Percentiles rank a stretch among this genome's conserved stretches.
Evolutionary conservation across 1,140 invertebrate genomes (phyloP).

Genomic region (Lucilia sericata): DNA sequence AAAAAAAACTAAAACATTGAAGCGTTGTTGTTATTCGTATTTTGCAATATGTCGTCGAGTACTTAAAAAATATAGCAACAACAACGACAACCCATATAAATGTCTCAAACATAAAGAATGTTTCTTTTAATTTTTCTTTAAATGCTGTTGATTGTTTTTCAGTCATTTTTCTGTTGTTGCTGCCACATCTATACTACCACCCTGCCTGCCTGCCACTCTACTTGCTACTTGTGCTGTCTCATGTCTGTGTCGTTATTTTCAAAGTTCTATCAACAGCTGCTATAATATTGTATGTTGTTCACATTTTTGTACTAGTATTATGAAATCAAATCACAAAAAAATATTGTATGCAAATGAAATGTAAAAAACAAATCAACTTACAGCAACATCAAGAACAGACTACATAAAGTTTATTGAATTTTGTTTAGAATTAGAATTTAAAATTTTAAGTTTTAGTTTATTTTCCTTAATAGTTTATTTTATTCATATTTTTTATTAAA

Average conservation of each 20-base stretch:
- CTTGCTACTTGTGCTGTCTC: conserved; percentile 15
- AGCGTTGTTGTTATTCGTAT: background rate
- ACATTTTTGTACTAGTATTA: no score
- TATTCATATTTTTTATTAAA: no score
- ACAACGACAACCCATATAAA: background rate
- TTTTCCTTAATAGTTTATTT: background rate
- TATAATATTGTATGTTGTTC: background rate
- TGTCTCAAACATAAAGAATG: background rate
- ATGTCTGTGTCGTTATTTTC: conserved; percentile 31
- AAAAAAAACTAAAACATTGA: conserved; percentile 8
- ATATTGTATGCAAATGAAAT: background rate
- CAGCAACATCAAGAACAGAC: background rate
- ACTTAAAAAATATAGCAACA: conserved; percentile 27
- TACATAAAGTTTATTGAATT: background rate
- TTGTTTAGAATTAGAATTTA: background rate
- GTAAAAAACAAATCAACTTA: no score
- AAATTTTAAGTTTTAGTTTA: background rate
- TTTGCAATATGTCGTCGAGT: conserved; percentile 39
- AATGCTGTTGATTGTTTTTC: conserved; percentile 35
- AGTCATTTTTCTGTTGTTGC: conserved; percentile 12
- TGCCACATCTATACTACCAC: background rate
- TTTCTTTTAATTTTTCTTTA: conserved; percentile 5
- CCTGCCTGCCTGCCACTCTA: no score
- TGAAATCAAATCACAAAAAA: background rate
- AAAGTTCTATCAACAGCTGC: conserved; percentile 39